Percentiles rank a stretch among this genome's conserved stretches.
Conservation (phyloP, 2,113 vertebrate species). For the Trichomycterus rosablanca region DNA sequence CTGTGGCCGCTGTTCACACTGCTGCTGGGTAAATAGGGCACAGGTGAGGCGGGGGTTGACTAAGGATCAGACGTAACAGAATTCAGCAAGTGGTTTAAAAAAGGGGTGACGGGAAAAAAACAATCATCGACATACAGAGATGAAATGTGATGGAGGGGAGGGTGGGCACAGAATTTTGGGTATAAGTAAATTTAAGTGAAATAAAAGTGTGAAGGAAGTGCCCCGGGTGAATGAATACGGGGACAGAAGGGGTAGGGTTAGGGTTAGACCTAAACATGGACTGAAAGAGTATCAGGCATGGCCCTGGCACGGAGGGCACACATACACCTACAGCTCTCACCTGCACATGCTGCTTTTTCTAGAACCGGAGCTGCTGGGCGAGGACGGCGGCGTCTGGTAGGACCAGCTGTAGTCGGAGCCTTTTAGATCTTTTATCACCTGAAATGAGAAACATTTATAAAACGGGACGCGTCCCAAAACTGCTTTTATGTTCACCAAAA, state of each 20-base stretch:
- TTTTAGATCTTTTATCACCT: conserved; percentile 97
- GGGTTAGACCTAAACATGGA: conserved; percentile 14
- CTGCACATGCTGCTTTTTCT: conserved; percentile 99
- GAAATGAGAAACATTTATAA: conserved; percentile 17
- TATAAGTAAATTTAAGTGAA: neutral
- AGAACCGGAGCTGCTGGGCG: conserved; percentile 90
- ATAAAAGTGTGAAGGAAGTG: too few species aligned
- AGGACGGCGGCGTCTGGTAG: conserved; percentile 94
- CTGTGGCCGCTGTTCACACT: conserved; percentile 86
- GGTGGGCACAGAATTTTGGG: conserved; percentile 1
- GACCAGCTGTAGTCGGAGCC: conserved; percentile 97
- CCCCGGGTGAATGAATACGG: neutral
- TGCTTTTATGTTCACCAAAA: too few species aligned
- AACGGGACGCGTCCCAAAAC: too few species aligned
- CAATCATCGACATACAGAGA: conserved; percentile 5
- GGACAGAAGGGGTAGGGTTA: neutral
- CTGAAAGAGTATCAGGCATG: conserved; percentile 39
- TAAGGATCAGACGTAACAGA: too few species aligned
- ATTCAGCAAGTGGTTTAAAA: too few species aligned
- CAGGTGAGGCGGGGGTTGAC: too few species aligned
- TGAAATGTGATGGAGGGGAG: conserved; percentile 14
- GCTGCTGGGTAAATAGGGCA: conserved; percentile 61
- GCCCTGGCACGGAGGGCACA: neutral
- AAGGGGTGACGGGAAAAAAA: too few species aligned
- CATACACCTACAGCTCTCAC: conserved; percentile 52